Percentiles rank a stretch among this genome's conserved stretches.
These are phyloP conservation scores for Argyresthia albistria DNA, from an alignment of 2,888 invertebrate species.

Conservation along the genomic window DNA sequence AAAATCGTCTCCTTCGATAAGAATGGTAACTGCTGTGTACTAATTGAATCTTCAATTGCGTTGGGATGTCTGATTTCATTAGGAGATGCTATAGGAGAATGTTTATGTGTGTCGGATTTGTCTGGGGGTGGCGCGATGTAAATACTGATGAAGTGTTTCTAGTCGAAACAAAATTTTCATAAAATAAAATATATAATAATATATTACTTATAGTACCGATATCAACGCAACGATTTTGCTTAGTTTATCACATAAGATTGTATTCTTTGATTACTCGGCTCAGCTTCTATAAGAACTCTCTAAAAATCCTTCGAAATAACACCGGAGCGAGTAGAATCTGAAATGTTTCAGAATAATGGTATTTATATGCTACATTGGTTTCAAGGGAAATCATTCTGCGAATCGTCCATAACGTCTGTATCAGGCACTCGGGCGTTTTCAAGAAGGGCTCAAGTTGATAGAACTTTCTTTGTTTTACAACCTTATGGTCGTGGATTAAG, in stretches of 20 bases:
- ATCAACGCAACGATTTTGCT: too few relatives aligned
- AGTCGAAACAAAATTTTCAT: background rate
- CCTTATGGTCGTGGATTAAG: constrained; percentile 21
- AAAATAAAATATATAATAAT: background rate
- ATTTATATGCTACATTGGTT: constrained; percentile 71
- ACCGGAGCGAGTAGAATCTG: constrained; percentile 37
- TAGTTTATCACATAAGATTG: background rate
- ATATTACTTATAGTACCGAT: background rate
- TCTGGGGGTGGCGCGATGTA: constrained; percentile 4
- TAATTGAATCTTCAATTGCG: constrained; percentile 72
- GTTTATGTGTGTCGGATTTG: constrained; percentile 32
- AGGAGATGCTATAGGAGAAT: constrained; percentile 19
- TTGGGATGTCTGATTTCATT: constrained; percentile 67
- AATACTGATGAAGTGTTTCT: constrained; percentile 5
- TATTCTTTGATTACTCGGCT: background rate
- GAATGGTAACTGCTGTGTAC: constrained; percentile 68
- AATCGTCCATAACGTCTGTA: constrained; percentile 56
- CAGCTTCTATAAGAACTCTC: background rate
- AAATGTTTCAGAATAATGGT: constrained; percentile 69
- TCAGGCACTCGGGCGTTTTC: constrained; percentile 24
- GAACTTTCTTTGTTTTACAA: constrained; percentile 23
- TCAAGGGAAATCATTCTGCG: constrained; percentile 68
- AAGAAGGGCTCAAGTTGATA: constrained; percentile 11
- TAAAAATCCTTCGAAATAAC: constrained; percentile 29
- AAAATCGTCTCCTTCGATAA: constrained; percentile 70